phyloP scores from a whole-genome alignment of 2,113 vertebrate species.

The Ptychochromis oligacanthus region DNA sequence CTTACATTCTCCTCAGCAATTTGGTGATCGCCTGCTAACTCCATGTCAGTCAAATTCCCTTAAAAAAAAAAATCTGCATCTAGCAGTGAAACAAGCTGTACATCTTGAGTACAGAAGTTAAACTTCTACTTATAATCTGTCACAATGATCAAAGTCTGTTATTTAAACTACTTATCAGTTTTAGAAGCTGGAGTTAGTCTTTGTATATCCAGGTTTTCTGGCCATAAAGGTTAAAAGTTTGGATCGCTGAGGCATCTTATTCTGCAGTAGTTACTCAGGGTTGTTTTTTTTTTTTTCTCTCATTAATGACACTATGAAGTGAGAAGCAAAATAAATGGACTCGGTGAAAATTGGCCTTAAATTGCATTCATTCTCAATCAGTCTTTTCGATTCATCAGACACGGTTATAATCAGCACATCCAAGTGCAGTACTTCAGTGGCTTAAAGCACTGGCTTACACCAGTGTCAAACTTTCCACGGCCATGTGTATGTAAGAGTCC shows the following conservation, averaged over 20 bases:
- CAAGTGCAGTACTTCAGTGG: background rate
- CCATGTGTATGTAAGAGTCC: background rate
- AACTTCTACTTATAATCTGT: no score
- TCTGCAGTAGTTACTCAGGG: no score
- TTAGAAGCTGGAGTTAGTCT: background rate
- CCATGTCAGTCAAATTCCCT: conserved; percentile 15
- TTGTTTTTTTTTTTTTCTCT: background rate
- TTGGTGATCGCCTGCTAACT: conserved; percentile 23
- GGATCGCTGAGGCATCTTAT: no score
- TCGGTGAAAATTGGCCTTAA: background rate
- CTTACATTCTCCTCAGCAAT: conserved; percentile 10
- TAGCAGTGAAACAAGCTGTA: background rate
- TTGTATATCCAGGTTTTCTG: background rate
- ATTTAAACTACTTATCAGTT: background rate
- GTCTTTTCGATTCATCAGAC: background rate
- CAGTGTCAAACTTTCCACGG: background rate
- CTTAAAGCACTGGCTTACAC: background rate
- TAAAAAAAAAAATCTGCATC: background rate
- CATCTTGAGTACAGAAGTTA: background rate
- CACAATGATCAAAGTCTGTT: background rate
- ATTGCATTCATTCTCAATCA: background rate
- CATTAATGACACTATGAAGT: background rate
- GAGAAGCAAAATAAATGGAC: background rate
- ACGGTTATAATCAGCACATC: background rate
- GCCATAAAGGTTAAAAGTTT: background rate